Evolutionary conservation across 2,113 vertebrate species (phyloP).

Genomic region (Nibea albiflora): DNA sequence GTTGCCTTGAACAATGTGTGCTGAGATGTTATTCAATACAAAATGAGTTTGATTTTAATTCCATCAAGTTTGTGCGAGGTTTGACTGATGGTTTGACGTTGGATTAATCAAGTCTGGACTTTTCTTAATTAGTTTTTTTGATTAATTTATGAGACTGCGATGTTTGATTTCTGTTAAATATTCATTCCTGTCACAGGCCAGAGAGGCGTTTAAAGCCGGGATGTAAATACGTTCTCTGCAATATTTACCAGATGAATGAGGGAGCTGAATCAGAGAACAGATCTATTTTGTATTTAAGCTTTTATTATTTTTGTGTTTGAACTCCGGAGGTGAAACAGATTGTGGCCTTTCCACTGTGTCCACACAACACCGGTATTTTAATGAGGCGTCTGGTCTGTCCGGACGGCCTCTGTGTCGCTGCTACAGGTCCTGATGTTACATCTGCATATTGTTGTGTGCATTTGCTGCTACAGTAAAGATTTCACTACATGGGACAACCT

Average conservation of each 20-base stretch:
- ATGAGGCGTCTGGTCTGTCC: not conserved
- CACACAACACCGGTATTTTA: slow-evolving; percentile 7
- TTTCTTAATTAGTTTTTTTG: not conserved
- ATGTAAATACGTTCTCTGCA: slow-evolving; percentile 23
- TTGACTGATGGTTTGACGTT: not conserved
- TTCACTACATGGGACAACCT: not conserved
- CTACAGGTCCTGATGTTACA: slow-evolving; percentile 26
- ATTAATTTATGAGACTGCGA: slow-evolving; percentile 9
- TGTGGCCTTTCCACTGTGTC: slow-evolving; percentile 41
- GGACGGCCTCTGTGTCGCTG: slow-evolving; percentile 21
- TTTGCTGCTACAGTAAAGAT: slow-evolving; percentile 64
- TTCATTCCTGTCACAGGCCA: not conserved
- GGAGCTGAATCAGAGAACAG: not conserved
- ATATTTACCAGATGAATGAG: not conserved
- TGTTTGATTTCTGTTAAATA: not conserved
- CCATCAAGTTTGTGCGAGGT: not conserved
- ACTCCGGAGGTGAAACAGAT: not conserved
- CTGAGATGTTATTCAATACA: not conserved
- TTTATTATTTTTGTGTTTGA: slow-evolving; percentile 18
- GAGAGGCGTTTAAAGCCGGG: not conserved
- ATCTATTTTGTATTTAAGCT: slow-evolving; percentile 32
- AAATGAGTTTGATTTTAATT: not conserved
- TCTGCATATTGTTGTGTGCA: slow-evolving; percentile 35
- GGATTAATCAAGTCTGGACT: not conserved
- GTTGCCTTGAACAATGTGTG: slow-evolving; percentile 29